Conservation (phyloP, 2,113 vertebrate genomes). For the Chloropsis cyanopogon region DNA sequence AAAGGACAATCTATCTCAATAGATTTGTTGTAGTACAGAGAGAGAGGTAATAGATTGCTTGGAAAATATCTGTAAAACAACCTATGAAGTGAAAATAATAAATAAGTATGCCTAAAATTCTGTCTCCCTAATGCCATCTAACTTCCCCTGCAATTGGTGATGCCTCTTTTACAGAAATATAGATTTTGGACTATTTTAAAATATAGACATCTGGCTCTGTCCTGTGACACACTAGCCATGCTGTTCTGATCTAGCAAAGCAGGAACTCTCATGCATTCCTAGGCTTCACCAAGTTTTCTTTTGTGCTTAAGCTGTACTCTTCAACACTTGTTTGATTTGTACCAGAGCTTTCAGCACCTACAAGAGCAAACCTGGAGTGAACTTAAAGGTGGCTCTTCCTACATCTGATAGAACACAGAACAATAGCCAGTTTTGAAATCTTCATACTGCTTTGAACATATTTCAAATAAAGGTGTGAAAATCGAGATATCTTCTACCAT, state of each 20-base stretch:
- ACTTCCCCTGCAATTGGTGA: neutral
- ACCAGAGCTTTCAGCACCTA: neutral
- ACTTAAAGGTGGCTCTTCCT: neutral
- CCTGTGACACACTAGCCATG: neutral
- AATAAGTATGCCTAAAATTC: neutral
- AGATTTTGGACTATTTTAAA: neutral
- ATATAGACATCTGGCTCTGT: neutral
- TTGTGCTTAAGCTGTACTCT: neutral
- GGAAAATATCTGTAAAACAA: neutral
- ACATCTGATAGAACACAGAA: neutral
- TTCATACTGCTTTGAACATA: neutral
- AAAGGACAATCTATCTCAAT: neutral
- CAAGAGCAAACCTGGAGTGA: neutral
- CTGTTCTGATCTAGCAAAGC: neutral
- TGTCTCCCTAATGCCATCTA: neutral
- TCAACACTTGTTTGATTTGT: neutral
- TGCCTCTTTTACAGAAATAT: accelerated
- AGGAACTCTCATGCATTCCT: neutral
- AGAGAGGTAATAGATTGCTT: neutral
- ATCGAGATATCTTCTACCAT: neutral
- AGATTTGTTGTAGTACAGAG: neutral
- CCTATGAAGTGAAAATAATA: neutral
- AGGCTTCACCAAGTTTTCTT: neutral
- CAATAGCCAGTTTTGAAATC: neutral
- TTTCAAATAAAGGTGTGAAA: neutral